These are phyloP conservation scores for Ganaspis sp. DNA, from an alignment of 1,140 invertebrate species.

Conservation along the genomic window DNA sequence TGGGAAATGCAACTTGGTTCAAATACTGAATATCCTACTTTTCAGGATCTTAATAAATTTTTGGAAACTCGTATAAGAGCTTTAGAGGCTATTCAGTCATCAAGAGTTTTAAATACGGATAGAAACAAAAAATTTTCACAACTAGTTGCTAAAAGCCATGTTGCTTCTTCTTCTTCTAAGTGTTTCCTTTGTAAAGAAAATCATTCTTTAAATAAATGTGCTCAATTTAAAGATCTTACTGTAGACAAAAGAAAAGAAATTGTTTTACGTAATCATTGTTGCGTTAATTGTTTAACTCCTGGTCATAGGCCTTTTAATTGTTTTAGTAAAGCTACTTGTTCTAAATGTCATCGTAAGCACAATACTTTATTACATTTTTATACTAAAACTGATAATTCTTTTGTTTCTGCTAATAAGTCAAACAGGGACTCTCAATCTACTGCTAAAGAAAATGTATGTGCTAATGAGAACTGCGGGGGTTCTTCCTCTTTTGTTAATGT, in stretches of 20 bases:
- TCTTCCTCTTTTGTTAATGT: neutral
- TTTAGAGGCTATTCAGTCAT: conserved; percentile 11
- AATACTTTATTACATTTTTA: neutral
- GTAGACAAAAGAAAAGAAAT: neutral
- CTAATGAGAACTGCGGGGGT: neutral
- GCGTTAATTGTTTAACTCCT: conserved; percentile 3
- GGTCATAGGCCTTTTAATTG: neutral
- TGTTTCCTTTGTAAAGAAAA: neutral
- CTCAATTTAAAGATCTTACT: neutral
- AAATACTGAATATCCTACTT: conserved; percentile 24
- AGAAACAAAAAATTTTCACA: neutral
- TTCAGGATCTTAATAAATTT: too few species aligned
- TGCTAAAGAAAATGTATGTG: neutral
- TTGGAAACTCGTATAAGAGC: conserved; percentile 31
- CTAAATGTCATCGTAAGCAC: too few species aligned
- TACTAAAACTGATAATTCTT: neutral
- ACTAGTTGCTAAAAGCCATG: neutral
- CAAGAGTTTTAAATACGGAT: neutral
- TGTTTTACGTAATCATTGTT: too few species aligned
- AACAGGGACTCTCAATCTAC: neutral
- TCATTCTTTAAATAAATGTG: conserved; percentile 29
- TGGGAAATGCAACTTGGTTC: conserved; percentile 31
- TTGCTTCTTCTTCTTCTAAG: neutral
- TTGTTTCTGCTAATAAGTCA: neutral
- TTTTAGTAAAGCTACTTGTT: too few species aligned